Evolutionary conservation across 2,113 vertebrate genomes (phyloP).

Genomic region (Pygoscelis antarcticus): DNA sequence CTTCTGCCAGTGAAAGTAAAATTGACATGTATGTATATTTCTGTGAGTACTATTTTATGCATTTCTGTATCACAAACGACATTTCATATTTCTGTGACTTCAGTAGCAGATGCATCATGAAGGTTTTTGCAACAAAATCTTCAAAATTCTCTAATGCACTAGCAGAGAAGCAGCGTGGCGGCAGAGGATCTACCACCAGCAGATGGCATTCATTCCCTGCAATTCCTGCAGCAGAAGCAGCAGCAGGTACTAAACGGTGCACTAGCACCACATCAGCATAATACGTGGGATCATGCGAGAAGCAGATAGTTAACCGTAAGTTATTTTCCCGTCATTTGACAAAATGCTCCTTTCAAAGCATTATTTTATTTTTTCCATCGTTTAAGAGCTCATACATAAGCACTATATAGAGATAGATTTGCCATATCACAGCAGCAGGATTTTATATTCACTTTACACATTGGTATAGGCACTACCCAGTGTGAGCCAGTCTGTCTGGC

Average conservation of each 20-base stretch:
- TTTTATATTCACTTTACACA: background rate
- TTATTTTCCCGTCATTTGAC: background rate
- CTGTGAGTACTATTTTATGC: background rate
- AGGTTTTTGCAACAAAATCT: background rate
- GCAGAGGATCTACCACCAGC: slow-evolving; percentile 49
- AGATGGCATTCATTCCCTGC: slow-evolving; percentile 73
- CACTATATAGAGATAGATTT: background rate
- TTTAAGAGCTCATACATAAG: background rate
- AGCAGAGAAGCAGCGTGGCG: background rate
- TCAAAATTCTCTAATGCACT: background rate
- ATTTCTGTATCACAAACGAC: background rate
- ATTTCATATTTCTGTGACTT: background rate
- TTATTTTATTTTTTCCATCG: background rate
- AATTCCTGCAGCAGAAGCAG: background rate
- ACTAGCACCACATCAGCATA: background rate
- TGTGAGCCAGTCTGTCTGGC: background rate
- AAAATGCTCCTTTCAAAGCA: background rate
- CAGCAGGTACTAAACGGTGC: background rate
- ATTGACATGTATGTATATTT: background rate
- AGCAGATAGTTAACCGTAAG: background rate
- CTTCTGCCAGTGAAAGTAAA: background rate
- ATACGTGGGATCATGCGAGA: background rate
- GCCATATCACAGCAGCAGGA: background rate
- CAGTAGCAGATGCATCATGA: background rate
- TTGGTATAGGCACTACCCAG: background rate